Evolutionary conservation across 1,140 invertebrate genomes (phyloP).

Genomic region (Bombus vancouverensis): DNA sequence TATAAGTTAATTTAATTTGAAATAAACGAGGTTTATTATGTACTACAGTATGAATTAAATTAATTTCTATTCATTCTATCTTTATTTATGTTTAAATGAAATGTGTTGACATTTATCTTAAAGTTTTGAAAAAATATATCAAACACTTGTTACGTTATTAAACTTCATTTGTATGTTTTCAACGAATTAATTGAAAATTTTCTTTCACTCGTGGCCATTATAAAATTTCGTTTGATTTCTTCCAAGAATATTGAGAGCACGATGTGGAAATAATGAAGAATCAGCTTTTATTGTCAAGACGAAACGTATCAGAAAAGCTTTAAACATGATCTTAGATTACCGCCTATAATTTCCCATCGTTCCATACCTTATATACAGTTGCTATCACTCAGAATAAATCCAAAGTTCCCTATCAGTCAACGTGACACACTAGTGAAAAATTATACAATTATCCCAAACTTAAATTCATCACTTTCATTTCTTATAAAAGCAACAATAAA

Average conservation of each 20-base stretch:
- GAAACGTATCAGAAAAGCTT: too few species aligned
- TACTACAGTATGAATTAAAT: not conserved
- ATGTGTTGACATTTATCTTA: not conserved
- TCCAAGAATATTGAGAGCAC: not conserved
- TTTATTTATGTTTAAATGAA: not conserved
- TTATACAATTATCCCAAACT: too few species aligned
- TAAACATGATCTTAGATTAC: too few species aligned
- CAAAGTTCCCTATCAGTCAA: too few species aligned
- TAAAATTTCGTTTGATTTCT: not conserved
- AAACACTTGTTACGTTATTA: not conserved
- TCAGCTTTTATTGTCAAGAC: too few species aligned
- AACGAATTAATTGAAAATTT: not conserved
- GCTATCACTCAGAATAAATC: too few species aligned
- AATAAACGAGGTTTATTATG: not conserved
- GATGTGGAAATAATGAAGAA: too few species aligned
- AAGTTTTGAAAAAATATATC: not conserved
- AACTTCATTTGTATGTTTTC: not conserved
- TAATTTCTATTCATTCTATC: not conserved
- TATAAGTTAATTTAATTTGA: not conserved
- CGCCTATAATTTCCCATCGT: too few species aligned
- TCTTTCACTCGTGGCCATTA: fast-evolving
- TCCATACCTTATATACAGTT: too few species aligned
- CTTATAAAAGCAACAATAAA: too few species aligned
- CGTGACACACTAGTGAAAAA: too few species aligned
- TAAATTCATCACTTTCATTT: too few species aligned